Evolutionary conservation across 2,113 vertebrate species (phyloP), one percentile per base, ranked within the genome.

Genomic region (Leuciscus idus): DNA sequence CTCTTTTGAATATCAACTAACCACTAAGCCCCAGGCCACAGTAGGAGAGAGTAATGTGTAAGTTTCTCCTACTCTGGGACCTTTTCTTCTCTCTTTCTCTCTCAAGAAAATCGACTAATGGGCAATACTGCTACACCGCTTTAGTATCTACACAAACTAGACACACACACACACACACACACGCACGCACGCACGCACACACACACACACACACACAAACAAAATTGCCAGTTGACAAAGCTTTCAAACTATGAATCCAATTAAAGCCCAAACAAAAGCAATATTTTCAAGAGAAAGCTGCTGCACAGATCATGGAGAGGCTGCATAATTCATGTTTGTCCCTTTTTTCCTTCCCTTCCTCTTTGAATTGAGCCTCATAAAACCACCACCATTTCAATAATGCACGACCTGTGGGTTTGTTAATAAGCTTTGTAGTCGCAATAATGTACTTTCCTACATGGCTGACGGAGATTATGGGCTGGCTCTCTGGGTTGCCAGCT

Each of bases 391-490:
- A 90, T 87, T 90, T 95, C 92, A 92, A 94, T 95, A 94, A 94
- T 93, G 89, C 92, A 93, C 88, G 91, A 93, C 92, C 93, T 90
- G 92, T 73, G 92, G 93, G 93, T 94, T 90, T 91, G 93, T 95
- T 95, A 94, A 94, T 93, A 93, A 91, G 92, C 93, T 94, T 92
- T 93, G 93, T 93, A 93, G 93, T 93, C 89, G 91, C 90, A 90
- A 91, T 94, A 93, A 94, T 94, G 92, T 91, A 93, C 93, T 93
- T 92, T 89, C 93, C 88, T 92, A 93, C 93, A 94, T 92, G 92
- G 92, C 91, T 92, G 90, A 91, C 90, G 90, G 92, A 93, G 91
- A 93, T 92, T 93, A 93, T 88, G 70, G 87, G 90, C 89, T 68
- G 66, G 73, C 88, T 89, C 91, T 88, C 87, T 79, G 79, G 85